Percentiles rank a stretch among this genome's conserved stretches.
Conservation (phyloP, 2,113 vertebrate species). For the Gopherus evgoodei region DNA sequence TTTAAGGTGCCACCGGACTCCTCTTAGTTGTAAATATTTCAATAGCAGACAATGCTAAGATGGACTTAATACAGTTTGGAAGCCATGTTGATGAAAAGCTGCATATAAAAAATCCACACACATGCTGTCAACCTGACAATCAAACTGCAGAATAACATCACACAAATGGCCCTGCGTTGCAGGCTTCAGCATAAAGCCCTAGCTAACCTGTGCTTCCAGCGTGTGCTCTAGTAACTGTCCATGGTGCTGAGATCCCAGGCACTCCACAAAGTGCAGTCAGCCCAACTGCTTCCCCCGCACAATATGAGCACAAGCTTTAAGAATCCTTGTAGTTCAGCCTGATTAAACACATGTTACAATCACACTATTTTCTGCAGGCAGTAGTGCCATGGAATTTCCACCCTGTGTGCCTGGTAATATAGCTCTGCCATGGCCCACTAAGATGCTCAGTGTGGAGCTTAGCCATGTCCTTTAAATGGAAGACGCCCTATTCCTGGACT, state of each 20-base stretch:
- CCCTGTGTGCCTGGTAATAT: background rate
- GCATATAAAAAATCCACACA: background rate
- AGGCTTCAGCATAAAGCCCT: background rate
- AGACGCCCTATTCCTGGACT: background rate
- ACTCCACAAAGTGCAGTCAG: background rate
- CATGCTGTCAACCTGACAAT: background rate
- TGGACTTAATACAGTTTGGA: background rate
- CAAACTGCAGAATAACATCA: background rate
- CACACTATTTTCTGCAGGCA: background rate
- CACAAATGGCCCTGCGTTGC: background rate
- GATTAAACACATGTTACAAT: background rate
- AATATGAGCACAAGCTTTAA: background rate
- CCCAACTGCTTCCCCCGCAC: background rate
- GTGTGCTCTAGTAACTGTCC: background rate
- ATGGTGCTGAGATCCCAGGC: background rate
- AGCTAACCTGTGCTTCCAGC: background rate
- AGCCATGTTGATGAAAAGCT: background rate
- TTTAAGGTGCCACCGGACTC: too few relatives aligned
- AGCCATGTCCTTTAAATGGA: background rate
- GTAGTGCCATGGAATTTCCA: background rate
- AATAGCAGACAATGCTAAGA: background rate
- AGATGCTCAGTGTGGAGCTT: background rate
- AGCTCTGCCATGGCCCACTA: background rate
- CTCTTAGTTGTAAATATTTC: background rate
- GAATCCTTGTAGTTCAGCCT: background rate